Evolutionary conservation across 2,888 invertebrate species (phyloP), one percentile per base, ranked within the genome.

Genomic region (Calliphora vomitoria): DNA sequence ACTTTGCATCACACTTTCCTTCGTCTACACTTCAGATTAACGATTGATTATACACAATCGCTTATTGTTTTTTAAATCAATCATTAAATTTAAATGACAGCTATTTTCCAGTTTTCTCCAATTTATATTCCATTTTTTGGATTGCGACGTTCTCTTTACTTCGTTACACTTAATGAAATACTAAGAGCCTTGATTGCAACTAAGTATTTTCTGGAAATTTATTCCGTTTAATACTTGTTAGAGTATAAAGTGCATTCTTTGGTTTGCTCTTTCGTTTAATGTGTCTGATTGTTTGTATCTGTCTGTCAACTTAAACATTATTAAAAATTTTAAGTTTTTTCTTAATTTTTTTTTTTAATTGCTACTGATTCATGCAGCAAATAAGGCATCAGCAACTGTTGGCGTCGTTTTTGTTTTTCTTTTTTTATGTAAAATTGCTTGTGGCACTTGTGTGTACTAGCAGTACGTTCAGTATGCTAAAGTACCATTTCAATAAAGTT

Each of bases 231-330:
- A 35, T 35, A 35, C 35, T 35, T 1, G 47, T 35, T 4, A 62
- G 8, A 50, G 35, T 50, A 35, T 35, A 11, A 50, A 47, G 31
- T 62, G 25, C 68, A 60, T 68, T 55, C 38, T 20, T n/a, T 81
- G 20, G 20, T 66, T 55, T 20, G 4, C 35, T 68, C 8, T 47
- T 6, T 8, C 55, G 8, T 74, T 81, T 15, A 41, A 31, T 38
- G 8, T 38, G 13, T n/a, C 5, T 13, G 13, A 55, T 72, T 81
- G 44, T 64, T 62, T 66, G 50, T 25, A 62, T 25, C n/a, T 50
- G n/a, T 50, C 50, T 75, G 68, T 68, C 72, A 82, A 74, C 66
- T 82, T 74, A 82, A 55, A 74, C 55, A 74, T 74, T 69, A 82
- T 82, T 74, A 75, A 75, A 74, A 38, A 25, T 60, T 31, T 64